Percentiles rank a stretch among this genome's conserved stretches.
Conservation (phyloP, 2,797 vertebrate genomes). For the Bovichtus diacanthus region DNA sequence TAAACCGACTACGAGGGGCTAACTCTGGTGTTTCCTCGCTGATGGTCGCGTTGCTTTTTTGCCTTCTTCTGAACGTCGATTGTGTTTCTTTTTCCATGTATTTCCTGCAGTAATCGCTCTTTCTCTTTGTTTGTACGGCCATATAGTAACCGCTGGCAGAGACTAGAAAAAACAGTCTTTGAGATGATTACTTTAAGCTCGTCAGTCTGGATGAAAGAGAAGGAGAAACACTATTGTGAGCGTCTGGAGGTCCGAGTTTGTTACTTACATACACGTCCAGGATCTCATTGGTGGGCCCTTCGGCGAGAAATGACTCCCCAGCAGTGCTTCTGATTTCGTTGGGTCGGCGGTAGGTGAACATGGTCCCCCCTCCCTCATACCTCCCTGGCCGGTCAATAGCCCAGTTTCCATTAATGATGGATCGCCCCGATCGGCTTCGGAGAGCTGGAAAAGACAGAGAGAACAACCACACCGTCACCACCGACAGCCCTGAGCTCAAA, state of each 20-base stretch:
- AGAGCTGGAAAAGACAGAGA: conserved; percentile 84
- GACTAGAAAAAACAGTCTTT: too few species aligned
- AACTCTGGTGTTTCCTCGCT: too few species aligned
- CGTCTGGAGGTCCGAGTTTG: background rate
- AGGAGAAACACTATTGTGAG: background rate
- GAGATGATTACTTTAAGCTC: too few species aligned
- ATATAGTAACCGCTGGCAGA: too few species aligned
- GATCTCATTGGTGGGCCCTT: conserved; percentile 95
- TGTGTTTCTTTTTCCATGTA: too few species aligned
- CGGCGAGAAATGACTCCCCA: conserved; percentile 95
- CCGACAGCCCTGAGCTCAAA: conserved; percentile 26
- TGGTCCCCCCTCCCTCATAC: conserved; percentile 94
- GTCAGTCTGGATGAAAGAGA: background rate
- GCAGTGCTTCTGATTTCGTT: conserved; percentile 96
- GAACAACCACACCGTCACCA: conserved; percentile 50
- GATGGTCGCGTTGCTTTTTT: too few species aligned
- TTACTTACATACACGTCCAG: conserved; percentile 95
- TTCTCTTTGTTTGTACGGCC: too few species aligned
- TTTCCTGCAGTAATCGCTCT: too few species aligned
- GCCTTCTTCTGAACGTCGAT: too few species aligned
- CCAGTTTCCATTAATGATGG: conserved; percentile 99
- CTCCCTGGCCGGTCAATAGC: conserved; percentile 95
- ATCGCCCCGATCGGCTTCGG: conserved; percentile 92
- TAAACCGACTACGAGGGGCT: too few species aligned
- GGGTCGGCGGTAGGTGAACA: conserved; percentile 95